Base-by-base conservation (phyloP, 2,113 vertebrate species). In the Dascyllus trimaculatus region DNA sequence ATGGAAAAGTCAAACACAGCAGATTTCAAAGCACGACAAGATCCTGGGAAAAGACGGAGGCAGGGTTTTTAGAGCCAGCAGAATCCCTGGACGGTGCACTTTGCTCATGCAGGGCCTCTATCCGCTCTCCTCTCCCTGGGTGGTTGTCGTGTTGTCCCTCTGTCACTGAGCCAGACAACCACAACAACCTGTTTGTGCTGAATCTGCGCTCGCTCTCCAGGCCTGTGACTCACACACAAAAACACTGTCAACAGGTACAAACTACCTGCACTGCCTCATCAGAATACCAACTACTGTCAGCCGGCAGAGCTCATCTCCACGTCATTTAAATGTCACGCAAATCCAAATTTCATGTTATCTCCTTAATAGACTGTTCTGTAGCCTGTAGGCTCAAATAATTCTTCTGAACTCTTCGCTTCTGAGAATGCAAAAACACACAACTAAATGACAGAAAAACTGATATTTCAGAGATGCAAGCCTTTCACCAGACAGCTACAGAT, bases 151-250 rank as follows among this genome's bases (percentile, higher is more conserved):
- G 75, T 86, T 82, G 71, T 82, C 11, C 57, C 54, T 43, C 43
- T 71, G 76, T 80, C 76, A 80, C 49, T 13, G 71, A 84, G 65
- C 67, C 78, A 71, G 54, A 82, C 73, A 61, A 74, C 25, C 57
- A 85, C 85, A 76, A 88, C 88, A 85, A 80, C 66, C 79, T 71
- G 83, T 88, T 89, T 78, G 76, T 88, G 89, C 89, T 89, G 92
- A 92, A 72, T 74, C 29, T 63, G 87, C 75, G 0, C 65, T 82
- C 70, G n/a, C 35, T 25, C 56, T 72, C 9, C 22, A 67, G 43
- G 56, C 65, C 66, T 76, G 18, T 61, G 75, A 79, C 64, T 60
- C 35, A 69, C 17, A 67, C 62, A 64, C 75, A 81, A 62, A 80
- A 48, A 81, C 43, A 11, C 49, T 1, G 77, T 86, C 86, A 90